phyloP scores from a whole-genome alignment of 2,113 vertebrate genomes.

The pig (Sus scrofa) region T2T-Sscrofa CM000830.6:116967501-116968000 shows the following conservation, averaged over 20 bases:
- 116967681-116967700: conserved; percentile 50
- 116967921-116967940: conserved; percentile 26
- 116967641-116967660: neutral
- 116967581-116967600: neutral
- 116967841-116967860: conserved; percentile 3
- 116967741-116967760: neutral
- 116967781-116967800: neutral
- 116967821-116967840: conserved; percentile 12
- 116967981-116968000: conserved; percentile 25
- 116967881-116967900: conserved; percentile 33
- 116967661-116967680: too few relatives aligned
- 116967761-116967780: conserved; percentile 19
- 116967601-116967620: neutral
- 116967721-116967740: conserved; percentile 51
- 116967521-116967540: conserved; percentile 14
- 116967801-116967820: neutral
- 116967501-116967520: neutral
- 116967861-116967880: conserved; percentile 14
- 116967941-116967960: neutral
- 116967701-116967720: neutral
- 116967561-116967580: conserved; percentile 4
- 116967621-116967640: neutral
- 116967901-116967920: conserved; percentile 24
- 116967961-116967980: neutral
- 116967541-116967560: conserved; percentile 34